Evolutionary conservation across 2,113 vertebrate species (phyloP).

Genomic region (Micronycteris hirsuta): DNA sequence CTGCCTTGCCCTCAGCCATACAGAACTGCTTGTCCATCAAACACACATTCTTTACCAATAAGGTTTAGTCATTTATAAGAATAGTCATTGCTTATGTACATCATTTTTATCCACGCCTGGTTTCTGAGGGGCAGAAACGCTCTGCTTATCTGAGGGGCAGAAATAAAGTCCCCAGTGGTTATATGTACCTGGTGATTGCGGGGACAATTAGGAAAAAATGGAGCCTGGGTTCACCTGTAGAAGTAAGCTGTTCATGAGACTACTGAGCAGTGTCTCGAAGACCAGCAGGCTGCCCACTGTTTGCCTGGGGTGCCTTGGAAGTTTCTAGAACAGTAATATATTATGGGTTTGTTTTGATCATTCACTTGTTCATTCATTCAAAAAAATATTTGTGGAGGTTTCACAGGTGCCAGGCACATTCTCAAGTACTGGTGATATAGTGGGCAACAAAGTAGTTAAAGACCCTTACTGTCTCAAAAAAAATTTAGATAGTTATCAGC

Average conservation of each 20-base stretch:
- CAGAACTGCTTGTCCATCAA: neutral
- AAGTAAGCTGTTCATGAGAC: neutral
- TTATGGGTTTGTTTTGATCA: neutral
- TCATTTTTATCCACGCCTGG: neutral
- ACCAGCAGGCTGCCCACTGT: conserved; percentile 18
- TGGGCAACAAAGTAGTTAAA: neutral
- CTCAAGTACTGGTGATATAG: neutral
- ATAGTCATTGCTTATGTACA: neutral
- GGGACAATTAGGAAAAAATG: neutral
- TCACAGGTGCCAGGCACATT: neutral
- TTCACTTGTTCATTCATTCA: neutral
- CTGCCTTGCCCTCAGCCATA: neutral
- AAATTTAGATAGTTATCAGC: neutral
- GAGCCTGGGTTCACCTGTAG: neutral
- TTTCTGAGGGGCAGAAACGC: too few species aligned
- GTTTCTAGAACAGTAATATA: neutral
- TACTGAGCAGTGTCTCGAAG: neutral
- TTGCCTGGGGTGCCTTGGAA: neutral
- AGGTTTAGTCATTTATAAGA: neutral
- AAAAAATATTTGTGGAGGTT: neutral
- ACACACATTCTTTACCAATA: neutral
- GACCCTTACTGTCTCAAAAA: neutral
- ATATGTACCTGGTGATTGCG: neutral
- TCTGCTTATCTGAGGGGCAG: too few species aligned
- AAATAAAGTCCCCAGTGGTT: neutral